Evolutionary conservation across 1,140 invertebrate species (phyloP).

Genomic region (Wiebesia pumilae): DNA sequence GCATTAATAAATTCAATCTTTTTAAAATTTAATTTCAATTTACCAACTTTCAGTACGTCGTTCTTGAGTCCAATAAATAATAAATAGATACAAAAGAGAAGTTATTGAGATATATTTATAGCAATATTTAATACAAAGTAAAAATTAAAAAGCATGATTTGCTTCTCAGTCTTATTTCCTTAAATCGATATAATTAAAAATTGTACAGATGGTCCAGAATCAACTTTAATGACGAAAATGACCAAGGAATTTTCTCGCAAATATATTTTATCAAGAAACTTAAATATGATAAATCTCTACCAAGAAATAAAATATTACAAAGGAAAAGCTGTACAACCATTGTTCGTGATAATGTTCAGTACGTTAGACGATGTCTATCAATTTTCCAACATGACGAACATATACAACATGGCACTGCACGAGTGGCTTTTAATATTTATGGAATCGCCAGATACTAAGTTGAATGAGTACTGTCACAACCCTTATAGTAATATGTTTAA

Average conservation of each 20-base stretch:
- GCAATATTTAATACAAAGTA: too few species aligned
- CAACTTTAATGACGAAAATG: not conserved
- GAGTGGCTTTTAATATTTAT: conserved; percentile 41
- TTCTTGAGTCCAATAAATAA: too few species aligned
- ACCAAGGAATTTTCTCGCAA: conserved; percentile 24
- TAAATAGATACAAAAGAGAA: too few species aligned
- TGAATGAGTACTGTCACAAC: conserved; percentile 5
- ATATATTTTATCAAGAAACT: conserved; percentile 22
- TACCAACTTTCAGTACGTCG: too few species aligned
- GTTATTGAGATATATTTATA: too few species aligned
- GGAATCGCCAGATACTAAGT: not conserved
- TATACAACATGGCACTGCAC: conserved; percentile 25
- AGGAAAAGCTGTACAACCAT: conserved; percentile 7
- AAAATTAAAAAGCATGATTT: too few species aligned
- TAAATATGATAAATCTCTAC: conserved; percentile 24
- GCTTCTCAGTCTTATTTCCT: too few species aligned
- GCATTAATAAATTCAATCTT: too few species aligned
- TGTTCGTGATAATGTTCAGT: conserved; percentile 26
- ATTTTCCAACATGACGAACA: conserved; percentile 16
- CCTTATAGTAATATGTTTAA: conserved; percentile 6
- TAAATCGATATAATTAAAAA: too few species aligned
- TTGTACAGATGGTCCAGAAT: not conserved
- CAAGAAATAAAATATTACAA: conserved; percentile 33
- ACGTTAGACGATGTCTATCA: not conserved
- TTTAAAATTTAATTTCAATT: too few species aligned